Percentiles rank a stretch among this genome's conserved stretches.
Evolutionary conservation across 2,113 vertebrate species (phyloP).

Genomic region (Silurus glanis): DNA sequence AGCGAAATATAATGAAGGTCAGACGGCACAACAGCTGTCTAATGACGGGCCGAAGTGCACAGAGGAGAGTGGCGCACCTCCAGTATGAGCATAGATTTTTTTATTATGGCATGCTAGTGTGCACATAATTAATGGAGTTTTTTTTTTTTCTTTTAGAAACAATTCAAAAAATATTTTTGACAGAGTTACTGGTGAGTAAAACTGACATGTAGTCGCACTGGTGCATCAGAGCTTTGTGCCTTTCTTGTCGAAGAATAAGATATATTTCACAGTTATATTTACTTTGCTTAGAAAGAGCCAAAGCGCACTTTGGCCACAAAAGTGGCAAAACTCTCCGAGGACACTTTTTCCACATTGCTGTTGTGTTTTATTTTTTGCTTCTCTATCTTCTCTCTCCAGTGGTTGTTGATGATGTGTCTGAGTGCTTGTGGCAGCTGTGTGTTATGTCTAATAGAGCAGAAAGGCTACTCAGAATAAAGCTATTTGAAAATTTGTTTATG

Average conservation of each 20-base stretch:
- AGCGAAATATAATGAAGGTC: constrained; percentile 52
- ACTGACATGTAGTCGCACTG: constrained; percentile 12
- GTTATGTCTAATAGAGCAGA: constrained; percentile 99
- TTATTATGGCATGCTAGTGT: constrained; percentile 24
- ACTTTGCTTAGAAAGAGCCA: constrained; percentile 38
- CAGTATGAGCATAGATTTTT: constrained; percentile 22
- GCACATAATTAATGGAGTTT: constrained; percentile 24
- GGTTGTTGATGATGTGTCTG: constrained; percentile 99
- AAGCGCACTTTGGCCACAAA: constrained; percentile 40
- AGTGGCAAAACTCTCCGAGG: constrained; percentile 44
- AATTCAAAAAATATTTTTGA: neutral
- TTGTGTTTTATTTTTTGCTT: constrained; percentile 39
- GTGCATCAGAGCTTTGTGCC: constrained; percentile 21
- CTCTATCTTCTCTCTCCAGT: constrained; percentile 71
- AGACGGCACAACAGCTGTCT: constrained; percentile 47
- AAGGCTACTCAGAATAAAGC: constrained; percentile 98
- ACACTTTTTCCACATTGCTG: constrained; percentile 31
- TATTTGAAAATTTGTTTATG: constrained; percentile 99
- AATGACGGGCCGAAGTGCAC: constrained; percentile 39
- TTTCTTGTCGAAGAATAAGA: constrained; percentile 42
- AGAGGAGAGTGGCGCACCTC: constrained; percentile 19
- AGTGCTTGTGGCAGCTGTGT: constrained; percentile 99
- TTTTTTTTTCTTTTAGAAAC: neutral
- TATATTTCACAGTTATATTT: constrained; percentile 43
- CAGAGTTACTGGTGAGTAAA: neutral